Percentiles rank a stretch among this genome's conserved stretches.
phyloP scores from a whole-genome alignment of 2,888 invertebrate species.

The Amphipoea oculea region DNA sequence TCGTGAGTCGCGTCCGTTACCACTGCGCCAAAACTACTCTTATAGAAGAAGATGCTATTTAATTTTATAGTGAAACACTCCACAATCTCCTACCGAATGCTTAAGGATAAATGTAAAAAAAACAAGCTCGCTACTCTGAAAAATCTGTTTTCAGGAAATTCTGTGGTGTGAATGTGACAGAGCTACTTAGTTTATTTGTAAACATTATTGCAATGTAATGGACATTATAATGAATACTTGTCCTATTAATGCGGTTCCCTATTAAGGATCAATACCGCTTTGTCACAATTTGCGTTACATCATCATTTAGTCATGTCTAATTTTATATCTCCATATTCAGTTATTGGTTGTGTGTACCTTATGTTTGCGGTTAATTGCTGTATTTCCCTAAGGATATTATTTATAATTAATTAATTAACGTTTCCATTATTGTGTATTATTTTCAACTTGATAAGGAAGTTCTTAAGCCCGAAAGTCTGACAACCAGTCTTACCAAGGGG shows the following conservation, averaged over 20 bases:
- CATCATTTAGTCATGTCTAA: conserved; percentile 49
- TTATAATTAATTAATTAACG: neutral
- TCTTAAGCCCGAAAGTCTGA: neutral
- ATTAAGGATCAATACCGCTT: conserved; percentile 40
- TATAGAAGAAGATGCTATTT: too few relatives aligned
- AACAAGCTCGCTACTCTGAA: neutral
- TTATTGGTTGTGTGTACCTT: neutral
- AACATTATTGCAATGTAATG: neutral
- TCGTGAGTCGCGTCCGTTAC: too few relatives aligned
- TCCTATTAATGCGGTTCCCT: conserved; percentile 34
- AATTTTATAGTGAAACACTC: too few relatives aligned
- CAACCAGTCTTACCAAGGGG: too few relatives aligned
- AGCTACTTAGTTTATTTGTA: neutral
- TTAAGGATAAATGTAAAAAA: too few relatives aligned
- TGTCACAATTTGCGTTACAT: conserved; percentile 39
- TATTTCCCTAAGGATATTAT: conserved; percentile 14
- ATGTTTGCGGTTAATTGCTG: conserved; percentile 8
- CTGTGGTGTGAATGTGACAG: neutral
- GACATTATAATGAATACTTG: conserved; percentile 16
- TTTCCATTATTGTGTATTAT: neutral
- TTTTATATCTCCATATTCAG: conserved; percentile 28
- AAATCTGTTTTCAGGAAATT: neutral
- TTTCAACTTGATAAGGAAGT: neutral
- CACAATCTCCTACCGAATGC: too few relatives aligned
- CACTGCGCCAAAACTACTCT: too few relatives aligned